phyloP scores from a whole-genome alignment of 2,888 invertebrate genomes.

The Aquatica leii region DNA sequence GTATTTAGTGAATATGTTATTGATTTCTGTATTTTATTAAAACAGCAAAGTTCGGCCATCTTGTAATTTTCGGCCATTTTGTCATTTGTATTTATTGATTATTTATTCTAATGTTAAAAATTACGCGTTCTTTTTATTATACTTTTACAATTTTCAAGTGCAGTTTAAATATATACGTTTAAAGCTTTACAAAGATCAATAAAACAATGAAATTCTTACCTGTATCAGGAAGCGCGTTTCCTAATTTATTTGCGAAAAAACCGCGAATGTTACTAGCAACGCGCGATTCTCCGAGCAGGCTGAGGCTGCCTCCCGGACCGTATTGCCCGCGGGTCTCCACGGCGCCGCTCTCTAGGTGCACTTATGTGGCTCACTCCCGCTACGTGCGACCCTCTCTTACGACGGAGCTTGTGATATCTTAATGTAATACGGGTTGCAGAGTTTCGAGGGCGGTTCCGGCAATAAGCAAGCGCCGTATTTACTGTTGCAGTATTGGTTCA shows the following conservation, averaged over 20 bases:
- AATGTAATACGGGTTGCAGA: conserved; percentile 60
- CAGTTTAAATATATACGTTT: background rate
- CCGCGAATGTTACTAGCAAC: conserved; percentile 79
- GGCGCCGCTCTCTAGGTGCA: conserved; percentile 60
- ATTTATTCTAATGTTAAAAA: too few relatives aligned
- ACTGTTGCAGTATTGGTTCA: conserved; percentile 38
- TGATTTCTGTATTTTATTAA: conserved; percentile 32
- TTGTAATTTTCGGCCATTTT: conserved; percentile 53
- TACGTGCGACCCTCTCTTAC: conserved; percentile 54
- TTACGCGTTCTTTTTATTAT: too few relatives aligned
- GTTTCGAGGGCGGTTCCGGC: conserved; percentile 59
- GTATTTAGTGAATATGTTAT: too few relatives aligned
- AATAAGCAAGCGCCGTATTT: conserved; percentile 42
- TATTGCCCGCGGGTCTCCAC: conserved; percentile 58
- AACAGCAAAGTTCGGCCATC: conserved; percentile 49
- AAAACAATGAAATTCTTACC: conserved; percentile 62
- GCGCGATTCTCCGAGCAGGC: conserved; percentile 72
- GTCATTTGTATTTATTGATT: conserved; percentile 29
- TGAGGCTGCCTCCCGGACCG: conserved; percentile 63
- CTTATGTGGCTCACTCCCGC: conserved; percentile 55
- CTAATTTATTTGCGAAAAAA: conserved; percentile 73
- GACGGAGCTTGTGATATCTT: conserved; percentile 49
- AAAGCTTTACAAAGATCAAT: too few relatives aligned
- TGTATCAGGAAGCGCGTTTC: conserved; percentile 76
- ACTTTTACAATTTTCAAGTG: background rate